These are phyloP conservation scores for Dendrophyllia cribrosa DNA, from an alignment of 64 coral and sea anemone species.

Conservation along the genomic window DNA sequence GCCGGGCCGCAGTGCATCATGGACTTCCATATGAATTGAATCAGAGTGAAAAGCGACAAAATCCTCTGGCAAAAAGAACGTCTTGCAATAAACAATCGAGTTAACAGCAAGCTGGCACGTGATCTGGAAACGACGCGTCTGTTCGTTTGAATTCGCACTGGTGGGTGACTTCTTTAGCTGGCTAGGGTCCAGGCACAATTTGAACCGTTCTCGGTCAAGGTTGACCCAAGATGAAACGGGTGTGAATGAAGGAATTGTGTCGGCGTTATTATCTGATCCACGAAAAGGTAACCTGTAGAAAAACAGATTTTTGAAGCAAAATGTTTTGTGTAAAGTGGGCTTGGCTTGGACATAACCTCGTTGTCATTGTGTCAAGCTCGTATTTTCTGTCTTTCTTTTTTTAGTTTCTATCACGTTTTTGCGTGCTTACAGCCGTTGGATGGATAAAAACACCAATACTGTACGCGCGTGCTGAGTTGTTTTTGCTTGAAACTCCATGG, in stretches of 20 bases:
- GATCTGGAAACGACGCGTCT: slow-evolving; percentile 78
- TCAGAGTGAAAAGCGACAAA: slow-evolving; percentile 63
- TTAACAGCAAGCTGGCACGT: slow-evolving; percentile 79
- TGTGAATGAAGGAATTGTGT: slow-evolving; percentile 37
- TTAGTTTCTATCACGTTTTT: too few relatives aligned
- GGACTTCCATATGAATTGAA: slow-evolving; percentile 56
- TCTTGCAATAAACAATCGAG: slow-evolving; percentile 81
- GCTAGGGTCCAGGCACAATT: slow-evolving; percentile 66
- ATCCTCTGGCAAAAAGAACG: slow-evolving; percentile 69
- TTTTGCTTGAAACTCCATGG: too few relatives aligned
- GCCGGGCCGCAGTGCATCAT: slow-evolving; percentile 65
- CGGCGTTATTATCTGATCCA: slow-evolving; percentile 38
- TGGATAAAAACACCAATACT: too few relatives aligned
- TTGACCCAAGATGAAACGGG: slow-evolving; percentile 87
- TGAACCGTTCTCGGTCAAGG: slow-evolving; percentile 60
- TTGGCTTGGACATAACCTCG: too few relatives aligned
- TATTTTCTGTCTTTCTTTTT: too few relatives aligned
- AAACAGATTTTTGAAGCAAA: background rate
- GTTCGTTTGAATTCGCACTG: slow-evolving; percentile 80
- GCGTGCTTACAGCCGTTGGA: too few relatives aligned
- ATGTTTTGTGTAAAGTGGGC: background rate
- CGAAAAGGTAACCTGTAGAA: slow-evolving; percentile 79
- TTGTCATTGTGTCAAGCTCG: too few relatives aligned
- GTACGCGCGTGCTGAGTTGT: too few relatives aligned
- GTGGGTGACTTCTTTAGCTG: slow-evolving; percentile 75